These are phyloP conservation scores for Archips crataeganus DNA, from an alignment of 2,888 invertebrate species.

Conservation along the genomic window DNA sequence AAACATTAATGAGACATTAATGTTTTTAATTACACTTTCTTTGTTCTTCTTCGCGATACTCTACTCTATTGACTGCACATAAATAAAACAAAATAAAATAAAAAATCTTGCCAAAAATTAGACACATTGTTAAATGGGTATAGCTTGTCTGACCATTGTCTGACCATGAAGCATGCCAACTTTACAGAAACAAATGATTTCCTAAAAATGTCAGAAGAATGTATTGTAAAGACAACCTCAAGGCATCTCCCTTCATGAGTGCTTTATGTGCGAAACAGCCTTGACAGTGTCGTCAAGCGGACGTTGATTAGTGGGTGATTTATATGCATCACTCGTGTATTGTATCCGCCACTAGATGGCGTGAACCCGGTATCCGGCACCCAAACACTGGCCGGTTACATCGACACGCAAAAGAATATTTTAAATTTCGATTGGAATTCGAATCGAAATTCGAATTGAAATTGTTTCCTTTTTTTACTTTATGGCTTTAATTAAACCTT, in stretches of 20 bases:
- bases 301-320: constrained; percentile 30
- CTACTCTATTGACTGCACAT: too few relatives aligned
- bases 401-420: neutral
- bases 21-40: too few relatives aligned
- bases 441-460: neutral
- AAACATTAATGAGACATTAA: too few relatives aligned
- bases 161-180: too few relatives aligned
- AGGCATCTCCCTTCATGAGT: too few relatives aligned
- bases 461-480: constrained; percentile 13
- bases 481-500: neutral
- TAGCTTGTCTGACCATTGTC: too few relatives aligned
- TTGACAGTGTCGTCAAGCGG: constrained; percentile 31
- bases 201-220: neutral
- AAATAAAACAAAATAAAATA: too few relatives aligned
- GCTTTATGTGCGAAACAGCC: constrained; percentile 21
- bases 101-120: too few relatives aligned
- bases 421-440: neutral
- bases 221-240: too few relatives aligned
- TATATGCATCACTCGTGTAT: constrained; percentile 21
- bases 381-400: constrained; percentile 31
- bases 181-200: too few relatives aligned
- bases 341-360: constrained; percentile 39
- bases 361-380: constrained; percentile 40
- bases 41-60: too few relatives aligned
- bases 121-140: too few relatives aligned